phyloP scores from a whole-genome alignment of 1,140 invertebrate genomes.

The Latrodectus geometricus region DNA sequence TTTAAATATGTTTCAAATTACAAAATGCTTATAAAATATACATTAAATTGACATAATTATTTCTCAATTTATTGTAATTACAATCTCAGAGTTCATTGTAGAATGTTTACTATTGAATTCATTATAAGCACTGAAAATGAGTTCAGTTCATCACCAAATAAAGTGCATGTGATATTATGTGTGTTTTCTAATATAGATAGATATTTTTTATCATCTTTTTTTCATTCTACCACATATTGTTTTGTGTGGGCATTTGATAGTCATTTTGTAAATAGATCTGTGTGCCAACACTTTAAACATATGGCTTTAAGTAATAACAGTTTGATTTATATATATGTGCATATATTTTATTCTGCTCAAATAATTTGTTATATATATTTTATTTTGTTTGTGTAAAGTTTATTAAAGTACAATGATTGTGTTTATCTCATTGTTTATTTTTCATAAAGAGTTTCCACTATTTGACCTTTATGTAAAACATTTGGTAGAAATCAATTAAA shows the following conservation, averaged over 20 bases:
- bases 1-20: too few species aligned
- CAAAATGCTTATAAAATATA: too few species aligned
- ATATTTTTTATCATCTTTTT: neutral
- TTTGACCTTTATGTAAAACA: too few species aligned
- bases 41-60: too few species aligned
- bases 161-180: neutral
- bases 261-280: slow-evolving; percentile 42
- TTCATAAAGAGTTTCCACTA: too few species aligned
- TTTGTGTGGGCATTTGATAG: slow-evolving; percentile 37
- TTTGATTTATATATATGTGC: slow-evolving; percentile 27
- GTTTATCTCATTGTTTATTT: neutral
- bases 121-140: neutral
- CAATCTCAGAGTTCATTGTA: too few species aligned
- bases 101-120: too few species aligned
- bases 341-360: slow-evolving; percentile 50
- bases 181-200: neutral
- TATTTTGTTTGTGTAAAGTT: neutral
- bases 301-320: slow-evolving; percentile 6
- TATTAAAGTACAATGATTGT: slow-evolving; percentile 41
- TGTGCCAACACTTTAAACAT: slow-evolving; percentile 39
- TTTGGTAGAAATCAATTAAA: too few species aligned
- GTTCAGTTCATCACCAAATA: neutral
- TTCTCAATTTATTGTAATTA: too few species aligned
- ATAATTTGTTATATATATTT: slow-evolving; percentile 1
- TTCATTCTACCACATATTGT: neutral